Conservation (phyloP, 2,888 invertebrate species). For the Drosophila meridiana region DNA sequence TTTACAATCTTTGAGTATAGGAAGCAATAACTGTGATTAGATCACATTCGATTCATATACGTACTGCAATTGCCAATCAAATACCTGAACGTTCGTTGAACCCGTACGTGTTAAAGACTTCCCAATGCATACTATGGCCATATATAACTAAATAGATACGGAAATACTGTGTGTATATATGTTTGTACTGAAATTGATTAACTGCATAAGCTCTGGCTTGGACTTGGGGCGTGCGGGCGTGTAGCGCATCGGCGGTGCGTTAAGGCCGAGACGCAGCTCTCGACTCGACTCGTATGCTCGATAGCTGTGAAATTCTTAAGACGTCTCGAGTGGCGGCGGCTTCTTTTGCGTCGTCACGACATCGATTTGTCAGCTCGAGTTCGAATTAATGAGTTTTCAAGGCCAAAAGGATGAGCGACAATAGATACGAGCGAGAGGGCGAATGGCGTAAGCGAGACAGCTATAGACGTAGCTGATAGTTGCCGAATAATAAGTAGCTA, state of each 20-base stretch:
- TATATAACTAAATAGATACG: background rate
- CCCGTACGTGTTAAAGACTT: slow-evolving; percentile 13
- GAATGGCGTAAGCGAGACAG: background rate
- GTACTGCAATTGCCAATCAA: slow-evolving; percentile 1
- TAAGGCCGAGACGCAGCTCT: slow-evolving; percentile 15
- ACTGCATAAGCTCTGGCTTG: background rate
- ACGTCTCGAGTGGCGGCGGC: slow-evolving; percentile 53
- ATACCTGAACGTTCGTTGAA: slow-evolving; percentile 4
- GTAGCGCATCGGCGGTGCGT: slow-evolving; percentile 39
- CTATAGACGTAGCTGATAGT: background rate
- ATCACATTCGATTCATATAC: slow-evolving; percentile 4
- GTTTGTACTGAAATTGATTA: background rate
- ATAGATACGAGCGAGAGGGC: slow-evolving; percentile 15
- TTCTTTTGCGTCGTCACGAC: slow-evolving; percentile 30
- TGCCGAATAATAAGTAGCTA: slow-evolving; percentile 35
- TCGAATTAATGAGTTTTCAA: slow-evolving; percentile 68
- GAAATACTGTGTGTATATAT: slow-evolving; percentile 9
- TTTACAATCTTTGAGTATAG: background rate
- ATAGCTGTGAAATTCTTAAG: slow-evolving; percentile 50
- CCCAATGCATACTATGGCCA: background rate
- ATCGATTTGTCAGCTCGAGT: slow-evolving; percentile 49
- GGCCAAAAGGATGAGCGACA: slow-evolving; percentile 59
- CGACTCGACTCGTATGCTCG: background rate
- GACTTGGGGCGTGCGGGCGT: background rate
- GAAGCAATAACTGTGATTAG: slow-evolving; percentile 5